These are phyloP conservation scores for Motacilla alba DNA, from an alignment of 2,113 vertebrate species.

Conservation along the genomic window DNA sequence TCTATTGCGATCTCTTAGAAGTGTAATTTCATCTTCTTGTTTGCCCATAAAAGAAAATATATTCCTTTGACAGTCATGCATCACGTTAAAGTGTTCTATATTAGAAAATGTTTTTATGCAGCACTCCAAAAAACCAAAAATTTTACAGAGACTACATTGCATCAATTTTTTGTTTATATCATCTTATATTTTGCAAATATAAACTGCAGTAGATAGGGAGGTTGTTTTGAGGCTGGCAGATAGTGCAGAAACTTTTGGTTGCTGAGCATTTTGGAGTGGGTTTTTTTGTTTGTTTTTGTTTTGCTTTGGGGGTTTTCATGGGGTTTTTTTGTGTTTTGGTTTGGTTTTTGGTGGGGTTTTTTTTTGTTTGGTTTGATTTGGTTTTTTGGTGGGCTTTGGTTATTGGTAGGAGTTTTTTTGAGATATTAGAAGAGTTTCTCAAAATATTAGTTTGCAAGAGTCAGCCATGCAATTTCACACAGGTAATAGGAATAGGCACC, in stretches of 20 bases:
- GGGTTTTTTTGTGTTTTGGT: not conserved
- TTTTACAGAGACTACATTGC: not conserved
- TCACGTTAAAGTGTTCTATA: not conserved
- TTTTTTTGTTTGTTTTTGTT: fast-evolving
- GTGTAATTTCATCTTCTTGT: not conserved
- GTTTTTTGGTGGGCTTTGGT: not conserved
- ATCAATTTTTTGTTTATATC: not conserved
- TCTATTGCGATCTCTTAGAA: not conserved
- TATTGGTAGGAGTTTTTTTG: not conserved
- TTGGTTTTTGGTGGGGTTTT: not conserved
- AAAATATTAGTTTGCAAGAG: not conserved
- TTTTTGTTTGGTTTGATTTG: fast-evolving
- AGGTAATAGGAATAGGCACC: slow-evolving; percentile 16
- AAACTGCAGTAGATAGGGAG: not conserved
- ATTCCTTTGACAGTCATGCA: not conserved
- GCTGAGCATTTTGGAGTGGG: not conserved
- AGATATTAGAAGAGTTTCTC: not conserved
- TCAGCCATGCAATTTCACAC: not conserved
- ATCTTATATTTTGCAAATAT: not conserved
- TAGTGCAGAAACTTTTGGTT: not conserved
- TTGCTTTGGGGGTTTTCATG: fast-evolving
- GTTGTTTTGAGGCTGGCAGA: not conserved
- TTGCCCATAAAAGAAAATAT: not conserved
- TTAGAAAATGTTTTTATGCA: not conserved
- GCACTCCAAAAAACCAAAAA: fast-evolving